A percentile compares a stretch with the other conserved stretches of the same genome.
Conservation (phyloP, 1,140 invertebrate species). For the Lithobius niger region DNA sequence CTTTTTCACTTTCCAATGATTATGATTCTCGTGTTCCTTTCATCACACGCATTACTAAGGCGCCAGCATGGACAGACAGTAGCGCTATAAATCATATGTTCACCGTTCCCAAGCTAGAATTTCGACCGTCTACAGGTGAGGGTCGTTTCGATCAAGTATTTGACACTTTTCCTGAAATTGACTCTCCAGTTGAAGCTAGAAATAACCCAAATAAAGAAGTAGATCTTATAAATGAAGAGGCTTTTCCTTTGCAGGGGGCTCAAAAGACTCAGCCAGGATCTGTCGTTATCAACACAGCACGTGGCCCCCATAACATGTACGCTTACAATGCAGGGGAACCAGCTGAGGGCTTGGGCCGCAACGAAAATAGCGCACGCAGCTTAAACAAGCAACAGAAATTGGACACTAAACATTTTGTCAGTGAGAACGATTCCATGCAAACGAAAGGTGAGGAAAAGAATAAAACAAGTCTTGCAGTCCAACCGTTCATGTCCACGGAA, state of each 20-base stretch:
- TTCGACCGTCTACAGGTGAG: background rate
- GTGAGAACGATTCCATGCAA: background rate
- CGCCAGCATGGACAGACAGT: background rate
- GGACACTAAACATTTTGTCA: background rate
- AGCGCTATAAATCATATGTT: background rate
- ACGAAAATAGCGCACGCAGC: too few species aligned
- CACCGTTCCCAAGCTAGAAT: background rate
- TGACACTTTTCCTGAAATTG: background rate
- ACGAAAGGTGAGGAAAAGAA: background rate
- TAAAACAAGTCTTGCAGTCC: background rate
- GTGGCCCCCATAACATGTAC: background rate
- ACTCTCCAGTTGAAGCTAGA: background rate
- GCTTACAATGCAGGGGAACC: background rate
- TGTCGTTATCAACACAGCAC: background rate
- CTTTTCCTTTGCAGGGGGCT: background rate
- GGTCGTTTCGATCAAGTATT: background rate
- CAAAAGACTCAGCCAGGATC: background rate
- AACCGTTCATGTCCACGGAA: slow-evolving; percentile 22
- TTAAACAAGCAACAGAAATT: background rate
- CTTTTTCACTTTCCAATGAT: background rate
- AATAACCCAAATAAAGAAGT: background rate
- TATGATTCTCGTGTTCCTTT: background rate
- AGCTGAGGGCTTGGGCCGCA: background rate
- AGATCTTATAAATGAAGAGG: background rate
- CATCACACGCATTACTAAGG: background rate